Conservation (phyloP, 2,797 vertebrate species). For the Hydrophis major region DNA sequence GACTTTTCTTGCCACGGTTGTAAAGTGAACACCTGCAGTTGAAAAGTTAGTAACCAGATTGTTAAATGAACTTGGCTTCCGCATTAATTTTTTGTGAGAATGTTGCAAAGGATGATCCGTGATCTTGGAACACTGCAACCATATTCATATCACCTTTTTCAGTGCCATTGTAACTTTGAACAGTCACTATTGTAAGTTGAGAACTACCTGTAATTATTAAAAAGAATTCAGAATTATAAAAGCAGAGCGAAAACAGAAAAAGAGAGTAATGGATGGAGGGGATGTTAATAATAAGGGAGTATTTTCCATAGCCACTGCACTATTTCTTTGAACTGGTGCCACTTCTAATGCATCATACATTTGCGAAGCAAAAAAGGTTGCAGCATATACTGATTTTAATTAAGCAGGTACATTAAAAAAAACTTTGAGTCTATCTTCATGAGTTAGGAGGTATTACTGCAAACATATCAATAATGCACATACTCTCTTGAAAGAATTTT, state of each 20-base stretch:
- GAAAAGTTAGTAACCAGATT: background rate
- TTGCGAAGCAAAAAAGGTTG: constrained; percentile 46
- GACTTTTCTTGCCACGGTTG: background rate
- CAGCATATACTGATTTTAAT: constrained; percentile 55
- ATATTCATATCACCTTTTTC: too few relatives aligned
- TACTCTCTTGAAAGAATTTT: constrained; percentile 54
- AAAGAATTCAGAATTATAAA: background rate
- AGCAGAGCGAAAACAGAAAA: background rate
- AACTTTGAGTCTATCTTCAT: constrained; percentile 46
- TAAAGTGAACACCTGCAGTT: background rate
- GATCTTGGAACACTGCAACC: too few relatives aligned
- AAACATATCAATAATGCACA: constrained; percentile 53
- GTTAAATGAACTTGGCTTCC: background rate
- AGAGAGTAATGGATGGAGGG: background rate
- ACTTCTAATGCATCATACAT: constrained; percentile 38
- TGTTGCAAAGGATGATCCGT: too few relatives aligned
- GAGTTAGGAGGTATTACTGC: constrained; percentile 56
- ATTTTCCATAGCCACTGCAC: background rate
- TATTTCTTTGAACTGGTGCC: constrained; percentile 7
- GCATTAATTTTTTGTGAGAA: background rate
- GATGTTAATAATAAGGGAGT: too few relatives aligned
- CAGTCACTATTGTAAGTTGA: too few relatives aligned
- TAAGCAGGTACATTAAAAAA: constrained; percentile 44
- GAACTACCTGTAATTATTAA: background rate
- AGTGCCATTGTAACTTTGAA: too few relatives aligned